Evolutionary conservation across 2,888 invertebrate species (phyloP).

Genomic region (Caenorhabditis zanzibari): DNA sequence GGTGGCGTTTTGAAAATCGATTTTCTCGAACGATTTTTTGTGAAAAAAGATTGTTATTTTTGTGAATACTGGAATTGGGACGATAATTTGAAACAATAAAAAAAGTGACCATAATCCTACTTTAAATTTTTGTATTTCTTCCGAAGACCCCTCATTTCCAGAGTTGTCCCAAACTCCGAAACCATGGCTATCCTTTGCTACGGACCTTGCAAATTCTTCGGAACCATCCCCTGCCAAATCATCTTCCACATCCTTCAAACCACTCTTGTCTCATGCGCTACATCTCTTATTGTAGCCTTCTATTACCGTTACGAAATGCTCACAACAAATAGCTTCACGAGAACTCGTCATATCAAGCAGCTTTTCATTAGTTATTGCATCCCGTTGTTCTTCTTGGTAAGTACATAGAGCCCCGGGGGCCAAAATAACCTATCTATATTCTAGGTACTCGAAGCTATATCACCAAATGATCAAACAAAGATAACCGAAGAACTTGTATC

Average conservation of each 20-base stretch:
- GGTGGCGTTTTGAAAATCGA: no score
- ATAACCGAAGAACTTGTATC: neutral
- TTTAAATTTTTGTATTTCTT: neutral
- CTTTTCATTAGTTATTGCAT: conserved; percentile 35
- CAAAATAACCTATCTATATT: neutral
- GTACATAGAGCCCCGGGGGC: neutral
- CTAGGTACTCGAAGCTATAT: conserved; percentile 23
- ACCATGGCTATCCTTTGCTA: conserved; percentile 45
- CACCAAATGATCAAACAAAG: conserved; percentile 19
- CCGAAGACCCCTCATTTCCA: neutral
- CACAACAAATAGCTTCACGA: conserved; percentile 28
- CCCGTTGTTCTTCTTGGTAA: conserved; percentile 25
- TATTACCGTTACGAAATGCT: conserved; percentile 52
- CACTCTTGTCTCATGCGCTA: conserved; percentile 34
- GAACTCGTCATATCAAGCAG: conserved; percentile 25
- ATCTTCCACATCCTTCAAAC: conserved; percentile 30
- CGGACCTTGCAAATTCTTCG: conserved; percentile 51
- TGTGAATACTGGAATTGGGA: no score
- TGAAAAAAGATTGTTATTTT: no score
- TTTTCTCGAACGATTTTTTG: no score
- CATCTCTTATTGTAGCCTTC: conserved; percentile 40
- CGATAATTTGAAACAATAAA: no score
- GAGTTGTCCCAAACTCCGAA: conserved; percentile 25
- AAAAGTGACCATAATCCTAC: no score
- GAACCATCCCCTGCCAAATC: conserved; percentile 3